phyloP scores from a whole-genome alignment of 2,797 vertebrate genomes.

The Sebastes hopkinsi region DNA sequence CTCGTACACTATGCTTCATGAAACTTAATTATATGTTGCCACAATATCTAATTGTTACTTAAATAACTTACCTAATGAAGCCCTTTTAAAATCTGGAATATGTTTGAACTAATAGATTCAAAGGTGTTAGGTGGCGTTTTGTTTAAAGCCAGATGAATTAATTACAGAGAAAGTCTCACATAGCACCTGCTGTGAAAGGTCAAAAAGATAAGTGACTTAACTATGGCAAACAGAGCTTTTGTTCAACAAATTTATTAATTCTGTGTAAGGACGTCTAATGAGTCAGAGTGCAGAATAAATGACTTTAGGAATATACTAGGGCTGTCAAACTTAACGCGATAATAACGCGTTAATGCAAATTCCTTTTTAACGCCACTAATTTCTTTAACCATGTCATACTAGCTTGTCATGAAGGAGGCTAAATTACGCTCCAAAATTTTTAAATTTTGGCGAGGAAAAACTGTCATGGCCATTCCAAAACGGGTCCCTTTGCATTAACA shows the following conservation, averaged over 20 bases:
- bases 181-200: constrained; percentile 58
- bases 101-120: constrained; percentile 43
- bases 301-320: neutral
- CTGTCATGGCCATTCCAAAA: too few species aligned
- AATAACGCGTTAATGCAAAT: too few species aligned
- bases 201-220: constrained; percentile 55
- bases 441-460: too few species aligned
- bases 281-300: constrained; percentile 1
- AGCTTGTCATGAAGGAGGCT: too few species aligned
- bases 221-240: constrained; percentile 36
- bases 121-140: constrained; percentile 56
- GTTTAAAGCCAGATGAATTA: constrained; percentile 46
- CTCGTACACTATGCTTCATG: constrained; percentile 27
- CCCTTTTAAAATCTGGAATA: constrained; percentile 40
- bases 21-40: constrained; percentile 58
- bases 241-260: constrained; percentile 38
- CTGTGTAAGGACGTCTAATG: constrained; percentile 8
- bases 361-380: too few species aligned
- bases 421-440: too few species aligned
- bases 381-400: too few species aligned
- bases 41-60: constrained; percentile 39
- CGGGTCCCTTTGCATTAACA: too few species aligned
- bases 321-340: too few species aligned
- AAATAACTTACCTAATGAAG: constrained; percentile 8
- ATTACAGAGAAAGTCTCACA: constrained; percentile 38